Percentiles rank a stretch among this genome's conserved stretches.
These are phyloP conservation scores for Drosophila emarginata DNA, from an alignment of 2,888 invertebrate species.

Conservation along the genomic window DNA sequence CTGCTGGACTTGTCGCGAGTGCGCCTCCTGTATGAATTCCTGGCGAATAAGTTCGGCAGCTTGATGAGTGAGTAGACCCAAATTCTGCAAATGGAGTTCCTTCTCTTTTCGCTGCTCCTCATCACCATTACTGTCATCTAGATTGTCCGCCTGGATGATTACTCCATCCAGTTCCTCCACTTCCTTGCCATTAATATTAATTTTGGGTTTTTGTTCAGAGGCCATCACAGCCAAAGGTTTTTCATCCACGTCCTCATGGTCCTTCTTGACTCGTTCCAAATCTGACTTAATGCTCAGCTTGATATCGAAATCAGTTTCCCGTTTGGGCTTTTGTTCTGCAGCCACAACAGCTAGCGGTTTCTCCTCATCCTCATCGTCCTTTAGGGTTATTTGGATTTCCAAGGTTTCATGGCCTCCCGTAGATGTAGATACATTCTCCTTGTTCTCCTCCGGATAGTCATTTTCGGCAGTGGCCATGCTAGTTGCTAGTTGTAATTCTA, in stretches of 20 bases:
- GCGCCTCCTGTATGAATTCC: conserved; percentile 76
- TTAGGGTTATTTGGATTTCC: conserved; percentile 48
- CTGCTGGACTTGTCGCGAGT: conserved; percentile 58
- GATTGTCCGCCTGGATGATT: neutral
- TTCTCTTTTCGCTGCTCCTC: conserved; percentile 88
- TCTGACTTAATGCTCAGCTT: neutral
- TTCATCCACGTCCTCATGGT: conserved; percentile 34
- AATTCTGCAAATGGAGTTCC: conserved; percentile 88
- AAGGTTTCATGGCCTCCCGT: conserved; percentile 40
- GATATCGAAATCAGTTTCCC: neutral
- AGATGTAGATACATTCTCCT: conserved; percentile 57
- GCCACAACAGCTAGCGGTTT: conserved; percentile 43
- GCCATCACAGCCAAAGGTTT: conserved; percentile 38
- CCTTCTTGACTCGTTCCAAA: neutral
- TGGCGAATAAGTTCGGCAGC: conserved; percentile 86
- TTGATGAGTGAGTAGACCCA: conserved; percentile 89
- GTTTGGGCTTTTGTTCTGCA: conserved; percentile 36
- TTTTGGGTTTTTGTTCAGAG: conserved; percentile 26
- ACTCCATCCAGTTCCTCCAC: conserved; percentile 81
- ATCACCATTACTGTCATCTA: conserved; percentile 59
- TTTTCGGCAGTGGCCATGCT: neutral
- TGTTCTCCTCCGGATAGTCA: conserved; percentile 56
- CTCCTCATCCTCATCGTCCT: conserved; percentile 45
- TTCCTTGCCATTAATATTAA: conserved; percentile 45
- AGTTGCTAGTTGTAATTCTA: neutral